Conservation (phyloP, 2,888 invertebrate species). For the Rhodophaea formosa region DNA sequence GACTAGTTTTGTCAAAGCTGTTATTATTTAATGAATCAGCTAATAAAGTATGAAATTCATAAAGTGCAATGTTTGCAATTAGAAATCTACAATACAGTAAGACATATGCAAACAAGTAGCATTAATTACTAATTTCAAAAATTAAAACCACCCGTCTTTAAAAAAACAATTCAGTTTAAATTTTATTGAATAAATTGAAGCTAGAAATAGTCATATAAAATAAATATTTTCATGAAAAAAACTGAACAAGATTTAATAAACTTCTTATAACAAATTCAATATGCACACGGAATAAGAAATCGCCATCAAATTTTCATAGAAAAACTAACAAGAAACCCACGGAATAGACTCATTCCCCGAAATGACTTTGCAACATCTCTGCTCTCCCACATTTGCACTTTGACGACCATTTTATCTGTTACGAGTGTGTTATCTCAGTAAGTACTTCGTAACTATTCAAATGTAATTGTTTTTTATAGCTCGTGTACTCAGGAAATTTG, state of each 20-base stretch:
- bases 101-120: no score
- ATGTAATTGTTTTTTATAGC: neutral
- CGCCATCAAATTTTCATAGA: conserved; percentile 2
- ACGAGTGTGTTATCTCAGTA: conserved; percentile 9
- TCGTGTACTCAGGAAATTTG: neutral
- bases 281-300: neutral
- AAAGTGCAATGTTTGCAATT: no score
- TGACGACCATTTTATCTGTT: conserved; percentile 10
- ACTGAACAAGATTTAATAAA: neutral
- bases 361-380: conserved; percentile 15
- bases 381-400: conserved; percentile 14
- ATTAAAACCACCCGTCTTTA: no score
- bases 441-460: neutral
- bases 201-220: no score
- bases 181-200: no score
- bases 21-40: neutral
- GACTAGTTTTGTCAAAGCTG: neutral
- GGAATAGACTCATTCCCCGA: conserved; percentile 5
- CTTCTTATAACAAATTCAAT: no score
- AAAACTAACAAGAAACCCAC: conserved; percentile 7
- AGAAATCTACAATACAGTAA: no score
- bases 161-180: no score
- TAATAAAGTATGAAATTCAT: no score
- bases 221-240: no score
- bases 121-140: no score